These are phyloP conservation scores for Sericinus montela DNA, from an alignment of 2,888 invertebrate genomes.

Conservation along the genomic window DNA sequence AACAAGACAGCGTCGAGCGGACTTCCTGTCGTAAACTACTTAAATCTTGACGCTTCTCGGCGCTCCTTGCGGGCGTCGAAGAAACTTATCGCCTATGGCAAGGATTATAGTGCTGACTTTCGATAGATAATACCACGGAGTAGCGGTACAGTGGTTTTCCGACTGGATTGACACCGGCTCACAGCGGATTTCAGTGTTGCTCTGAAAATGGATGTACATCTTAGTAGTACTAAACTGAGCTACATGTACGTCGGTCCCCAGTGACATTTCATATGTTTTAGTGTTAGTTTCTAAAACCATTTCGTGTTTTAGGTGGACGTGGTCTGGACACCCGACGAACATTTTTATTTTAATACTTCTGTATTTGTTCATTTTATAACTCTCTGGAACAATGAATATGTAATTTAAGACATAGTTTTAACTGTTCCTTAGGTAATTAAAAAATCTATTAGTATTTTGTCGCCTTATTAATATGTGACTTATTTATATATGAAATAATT, in stretches of 20 bases:
- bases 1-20: constrained; percentile 56
- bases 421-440: no score
- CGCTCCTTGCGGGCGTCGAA: constrained; percentile 27
- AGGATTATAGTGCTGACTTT: constrained; percentile 33
- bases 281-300: no score
- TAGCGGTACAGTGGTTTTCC: constrained; percentile 34
- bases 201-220: constrained; percentile 3
- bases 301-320: no score
- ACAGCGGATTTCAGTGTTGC: constrained; percentile 16
- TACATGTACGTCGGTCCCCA: neutral
- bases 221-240: neutral
- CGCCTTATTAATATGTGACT: no score
- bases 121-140: constrained; percentile 32
- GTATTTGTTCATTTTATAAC: no score
- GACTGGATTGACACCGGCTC: constrained; percentile 48
- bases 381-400: no score
- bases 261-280: no score
- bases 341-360: no score
- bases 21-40: constrained; percentile 70
- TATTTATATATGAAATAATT: no score
- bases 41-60: constrained; percentile 62
- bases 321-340: no score
- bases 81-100: constrained; percentile 33
- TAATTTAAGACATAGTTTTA: no score
- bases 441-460: no score